Percentiles rank a stretch among this genome's conserved stretches.
These are phyloP conservation scores for Anguilla rostrata DNA, from an alignment of 2,113 vertebrate species.

Conservation along the genomic window DNA sequence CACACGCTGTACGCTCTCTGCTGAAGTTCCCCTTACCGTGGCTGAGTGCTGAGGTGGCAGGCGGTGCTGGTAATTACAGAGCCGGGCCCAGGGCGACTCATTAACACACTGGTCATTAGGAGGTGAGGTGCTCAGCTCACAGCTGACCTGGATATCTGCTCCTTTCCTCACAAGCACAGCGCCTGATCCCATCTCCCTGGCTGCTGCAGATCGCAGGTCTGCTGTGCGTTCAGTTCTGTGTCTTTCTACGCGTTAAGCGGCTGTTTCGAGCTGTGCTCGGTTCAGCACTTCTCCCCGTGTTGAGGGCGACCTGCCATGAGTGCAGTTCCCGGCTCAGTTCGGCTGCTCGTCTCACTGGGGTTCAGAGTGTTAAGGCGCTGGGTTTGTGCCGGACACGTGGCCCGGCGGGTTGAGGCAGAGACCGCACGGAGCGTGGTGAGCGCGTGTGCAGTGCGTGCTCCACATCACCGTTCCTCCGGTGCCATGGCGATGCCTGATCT, in stretches of 20 bases:
- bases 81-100: slow-evolving; percentile 16
- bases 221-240: neutral
- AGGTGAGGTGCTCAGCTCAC: neutral
- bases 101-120: neutral
- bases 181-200: neutral
- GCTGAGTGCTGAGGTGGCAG: neutral
- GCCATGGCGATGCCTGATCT: neutral
- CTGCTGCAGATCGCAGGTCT: too few species aligned
- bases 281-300: neutral
- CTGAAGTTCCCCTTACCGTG: neutral
- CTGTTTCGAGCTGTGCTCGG: neutral
- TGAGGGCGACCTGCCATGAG: too few species aligned
- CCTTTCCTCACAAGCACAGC: neutral
- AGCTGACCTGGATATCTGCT: slow-evolving; percentile 24
- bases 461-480: neutral
- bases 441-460: neutral
- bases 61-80: neutral
- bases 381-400: too few species aligned
- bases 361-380: too few species aligned
- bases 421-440: neutral
- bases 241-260: neutral
- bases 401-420: neutral
- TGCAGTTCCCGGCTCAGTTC: too few species aligned
- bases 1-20: neutral
- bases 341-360: too few species aligned